These are phyloP conservation scores for Azemiops feae DNA, from an alignment of 2,113 vertebrate genomes.

Conservation along the genomic window DNA sequence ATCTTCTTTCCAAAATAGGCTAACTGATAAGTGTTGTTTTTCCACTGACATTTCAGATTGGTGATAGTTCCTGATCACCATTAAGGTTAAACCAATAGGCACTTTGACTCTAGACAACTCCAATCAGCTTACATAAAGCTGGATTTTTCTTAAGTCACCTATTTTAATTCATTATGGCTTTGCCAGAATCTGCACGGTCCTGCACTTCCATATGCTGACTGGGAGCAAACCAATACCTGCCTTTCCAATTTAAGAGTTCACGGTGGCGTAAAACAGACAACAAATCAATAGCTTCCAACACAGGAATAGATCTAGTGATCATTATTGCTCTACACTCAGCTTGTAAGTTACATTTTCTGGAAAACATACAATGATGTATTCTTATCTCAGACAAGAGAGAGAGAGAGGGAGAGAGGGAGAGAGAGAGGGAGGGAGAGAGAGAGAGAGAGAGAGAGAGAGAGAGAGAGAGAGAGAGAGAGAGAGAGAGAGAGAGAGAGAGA, in stretches of 20 bases:
- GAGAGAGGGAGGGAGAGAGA: no score
- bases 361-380: background rate
- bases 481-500: background rate
- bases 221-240: background rate
- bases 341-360: background rate
- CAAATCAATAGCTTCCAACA: background rate
- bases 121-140: background rate
- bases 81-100: background rate
- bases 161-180: background rate
- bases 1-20: background rate
- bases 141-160: background rate
- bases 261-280: background rate
- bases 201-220: background rate
- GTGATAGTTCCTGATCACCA: background rate
- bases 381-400: background rate
- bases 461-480: background rate
- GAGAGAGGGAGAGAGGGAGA: background rate
- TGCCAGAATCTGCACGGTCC: background rate
- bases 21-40: background rate
- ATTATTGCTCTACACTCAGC: background rate
- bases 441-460: background rate
- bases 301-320: fast-evolving
- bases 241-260: background rate
- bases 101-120: background rate
- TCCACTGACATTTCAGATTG: background rate